A percentile compares a stretch with the other conserved stretches of the same genome.
phyloP scores from a whole-genome alignment of 2,797 vertebrate species.

The Tamandua tetradactyla region DNA sequence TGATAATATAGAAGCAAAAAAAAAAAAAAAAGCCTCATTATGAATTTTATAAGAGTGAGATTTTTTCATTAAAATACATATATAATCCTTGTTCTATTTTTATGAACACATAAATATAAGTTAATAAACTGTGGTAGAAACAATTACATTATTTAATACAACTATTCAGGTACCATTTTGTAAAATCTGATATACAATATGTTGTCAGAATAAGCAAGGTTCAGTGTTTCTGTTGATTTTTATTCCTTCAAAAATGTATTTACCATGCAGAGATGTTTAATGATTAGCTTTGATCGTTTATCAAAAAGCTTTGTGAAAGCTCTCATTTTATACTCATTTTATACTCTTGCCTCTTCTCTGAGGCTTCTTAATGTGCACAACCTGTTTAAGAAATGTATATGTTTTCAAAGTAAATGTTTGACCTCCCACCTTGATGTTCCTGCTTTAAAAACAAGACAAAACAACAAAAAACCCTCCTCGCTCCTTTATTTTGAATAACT shows the following conservation, averaged over 20 bases:
- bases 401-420: constrained; percentile 84
- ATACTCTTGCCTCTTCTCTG: constrained; percentile 72
- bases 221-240: constrained; percentile 57
- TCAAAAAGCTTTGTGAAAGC: constrained; percentile 77
- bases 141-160: constrained; percentile 58
- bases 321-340: too few relatives aligned
- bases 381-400: constrained; percentile 80
- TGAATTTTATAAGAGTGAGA: constrained; percentile 58
- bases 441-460: constrained; percentile 10
- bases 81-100: constrained; percentile 49
- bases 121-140: constrained; percentile 65
- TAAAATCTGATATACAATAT: not conserved
- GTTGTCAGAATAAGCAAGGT: constrained; percentile 57
- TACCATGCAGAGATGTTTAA: constrained; percentile 56
- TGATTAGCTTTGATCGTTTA: constrained; percentile 77
- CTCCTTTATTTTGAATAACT: constrained; percentile 61
- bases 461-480: not conserved
- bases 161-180: constrained; percentile 34
- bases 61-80: constrained; percentile 54
- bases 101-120: constrained; percentile 60
- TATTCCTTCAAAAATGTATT: constrained; percentile 68
- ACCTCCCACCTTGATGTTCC: constrained; percentile 81
- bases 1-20: constrained; percentile 50
- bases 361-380: constrained; percentile 76
- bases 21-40: constrained; percentile 45